phyloP scores from a whole-genome alignment of 2,888 invertebrate genomes.

The Sminthurinus aureus region DNA sequence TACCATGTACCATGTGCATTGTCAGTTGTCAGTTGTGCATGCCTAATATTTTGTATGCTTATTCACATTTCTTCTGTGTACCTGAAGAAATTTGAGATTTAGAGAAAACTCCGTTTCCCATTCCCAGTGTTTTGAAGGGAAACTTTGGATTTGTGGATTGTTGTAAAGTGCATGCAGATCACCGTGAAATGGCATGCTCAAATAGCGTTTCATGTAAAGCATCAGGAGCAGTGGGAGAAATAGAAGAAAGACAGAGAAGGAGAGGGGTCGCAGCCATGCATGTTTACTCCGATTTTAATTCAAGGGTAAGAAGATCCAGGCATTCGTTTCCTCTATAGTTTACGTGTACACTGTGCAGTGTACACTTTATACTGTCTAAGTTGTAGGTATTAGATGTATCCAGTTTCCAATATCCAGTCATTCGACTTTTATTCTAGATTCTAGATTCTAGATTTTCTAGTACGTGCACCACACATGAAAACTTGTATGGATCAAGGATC shows the following conservation, averaged over 20 bases:
- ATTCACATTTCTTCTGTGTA: neutral
- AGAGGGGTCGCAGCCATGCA: neutral
- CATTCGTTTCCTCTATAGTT: neutral
- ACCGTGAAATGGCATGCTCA: slow-evolving; percentile 45
- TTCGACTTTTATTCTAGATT: no score
- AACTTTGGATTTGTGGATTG: neutral
- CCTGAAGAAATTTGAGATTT: neutral
- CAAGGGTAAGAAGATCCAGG: no score
- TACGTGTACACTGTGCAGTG: neutral
- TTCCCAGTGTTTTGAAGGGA: neutral
- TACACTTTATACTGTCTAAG: neutral
- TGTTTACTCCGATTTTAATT: no score
- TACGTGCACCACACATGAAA: no score
- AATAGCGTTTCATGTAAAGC: slow-evolving; percentile 23
- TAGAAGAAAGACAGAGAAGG: slow-evolving; percentile 4
- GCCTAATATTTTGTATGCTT: no score
- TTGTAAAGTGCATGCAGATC: slow-evolving; percentile 28
- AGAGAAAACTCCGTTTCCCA: no score
- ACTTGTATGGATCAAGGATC: no score
- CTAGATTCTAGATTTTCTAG: no score
- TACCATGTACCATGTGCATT: no score
- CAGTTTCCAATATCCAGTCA: no score
- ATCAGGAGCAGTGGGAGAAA: neutral
- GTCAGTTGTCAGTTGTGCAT: no score
- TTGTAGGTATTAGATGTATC: neutral